Evolutionary conservation across 2,797 vertebrate genomes (phyloP), one percentile per base, ranked within the genome.

Genomic region (Nannoperca obscura): DNA sequence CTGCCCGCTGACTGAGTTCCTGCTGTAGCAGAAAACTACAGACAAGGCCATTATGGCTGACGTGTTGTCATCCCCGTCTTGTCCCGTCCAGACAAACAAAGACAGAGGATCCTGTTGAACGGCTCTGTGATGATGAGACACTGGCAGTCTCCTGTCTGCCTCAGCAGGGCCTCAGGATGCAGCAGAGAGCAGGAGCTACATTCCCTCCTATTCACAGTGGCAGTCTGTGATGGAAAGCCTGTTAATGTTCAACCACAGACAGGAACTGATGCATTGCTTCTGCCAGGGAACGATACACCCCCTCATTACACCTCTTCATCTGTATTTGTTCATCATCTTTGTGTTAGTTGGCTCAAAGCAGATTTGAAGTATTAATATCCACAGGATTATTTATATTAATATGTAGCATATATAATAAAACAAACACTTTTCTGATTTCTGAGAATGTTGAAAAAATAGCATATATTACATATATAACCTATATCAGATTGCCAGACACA

Each of bases 181-280:
- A 58, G 77, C 74, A 38, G 62, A 77, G 87, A 78, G 83, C 63
- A 38, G 38, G 14, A 38, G 71, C 75, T 82, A 82, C 81, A 90
- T 81, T 88, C 86, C 82, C 58, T 3, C 6, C 79, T 76, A 84
- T 87, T 90, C 85, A 89, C 32, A 9, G 74, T 59, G 68, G 81
- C 74, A 22, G 82, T 64, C 44, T 14, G 63, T 73, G 89, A 90
- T 83, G 83, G 86, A 84, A 20, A 63, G 60, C 55, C 74, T 78
- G 90, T 93, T 93, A 93, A 93, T 93, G 86, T 89, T 93, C 74
- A 92, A 91, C 91, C 76, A 66, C 54, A 78, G 77, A 86, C 83
- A 93, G 91, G 91, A 93, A 93, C 90, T 82, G 92, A 92, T 86
- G 72, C 83, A 74, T 80, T 70, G 74, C 73, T 86, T 84, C 84